Evolutionary conservation across 2,797 vertebrate genomes (phyloP), one percentile per base, ranked within the genome.

Genomic region (Chelon labrosus): DNA sequence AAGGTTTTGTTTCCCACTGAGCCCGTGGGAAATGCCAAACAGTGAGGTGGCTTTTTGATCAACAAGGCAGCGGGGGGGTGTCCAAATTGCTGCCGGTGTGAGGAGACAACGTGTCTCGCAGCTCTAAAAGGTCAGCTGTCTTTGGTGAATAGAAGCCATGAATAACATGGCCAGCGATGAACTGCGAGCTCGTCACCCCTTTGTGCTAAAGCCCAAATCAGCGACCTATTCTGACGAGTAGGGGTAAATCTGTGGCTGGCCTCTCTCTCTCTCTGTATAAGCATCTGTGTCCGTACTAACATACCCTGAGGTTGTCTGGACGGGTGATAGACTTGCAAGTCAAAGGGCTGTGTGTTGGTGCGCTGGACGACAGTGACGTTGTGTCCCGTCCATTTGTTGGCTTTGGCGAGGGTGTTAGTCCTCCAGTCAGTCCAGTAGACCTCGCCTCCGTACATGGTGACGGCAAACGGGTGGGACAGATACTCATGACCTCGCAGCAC

Each of bases 391-490:
- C 98, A 99, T 88, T 99, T 99, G 94, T 99, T 99, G 85, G 98
- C 98, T 90, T 98, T 99, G 87, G 97, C 97, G 88, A 99, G 85
- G 0, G 98, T 99, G 92, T 99, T 99, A 61, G 98, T 99, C 60
- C 97, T 93, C 98, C 98, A 99, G 93, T 99, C 98, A 0, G 98
- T 99, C 98, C 98, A 99, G 90, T 99, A 99, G 7, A 99, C 97
- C 85, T 99, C 98, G 0, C 98, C 98, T 0, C 98, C 98, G 0
- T 98, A 99, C 57, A 99, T 96, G 13, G 98, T 99, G 87, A 99
- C 98, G 0, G 98, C 98, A 16, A 99, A 99, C 0, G 98, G 98
- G 88, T 99, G 98, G 0, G 98, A 98, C 84, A 99, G 91, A 92
- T 97, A 98, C 86, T 99, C 98, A 0, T 99, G 97, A n/a, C 98